phyloP scores from a whole-genome alignment of 2,797 vertebrate species.

The Acipenser oxyrinchus region DNA sequence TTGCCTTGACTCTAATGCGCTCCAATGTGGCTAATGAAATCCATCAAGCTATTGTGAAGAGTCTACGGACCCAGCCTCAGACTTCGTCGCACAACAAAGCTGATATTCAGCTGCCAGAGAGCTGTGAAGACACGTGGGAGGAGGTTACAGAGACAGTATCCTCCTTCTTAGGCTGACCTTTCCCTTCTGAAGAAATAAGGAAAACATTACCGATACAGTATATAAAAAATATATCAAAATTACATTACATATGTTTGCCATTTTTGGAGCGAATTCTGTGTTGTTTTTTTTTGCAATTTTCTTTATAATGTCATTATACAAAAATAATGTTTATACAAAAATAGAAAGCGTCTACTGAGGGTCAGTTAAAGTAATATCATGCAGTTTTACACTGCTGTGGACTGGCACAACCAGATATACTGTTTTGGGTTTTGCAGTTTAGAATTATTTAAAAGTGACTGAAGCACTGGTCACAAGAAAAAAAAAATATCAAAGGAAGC shows the following conservation, averaged over 20 bases:
- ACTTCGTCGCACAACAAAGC: constrained; percentile 1
- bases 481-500: too few species aligned
- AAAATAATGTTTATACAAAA: too few species aligned
- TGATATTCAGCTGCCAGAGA: constrained; percentile 26
- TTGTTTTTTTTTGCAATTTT: too few species aligned
- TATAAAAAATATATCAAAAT: neutral
- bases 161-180: neutral
- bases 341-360: too few species aligned
- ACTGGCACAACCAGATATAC: neutral
- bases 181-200: too few species aligned
- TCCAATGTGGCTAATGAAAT: constrained; percentile 37
- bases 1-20: constrained; percentile 31
- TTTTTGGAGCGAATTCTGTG: neutral
- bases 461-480: neutral
- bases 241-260: neutral
- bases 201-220: too few species aligned
- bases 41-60: constrained; percentile 27
- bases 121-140: neutral
- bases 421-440: neutral
- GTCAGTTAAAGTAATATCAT: neutral
- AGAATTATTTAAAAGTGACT: neutral
- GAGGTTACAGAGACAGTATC: constrained; percentile 2
- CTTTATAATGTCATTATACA: too few species aligned
- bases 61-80: neutral
- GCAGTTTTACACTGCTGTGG: neutral